These are phyloP conservation scores for Onychomys leucogaster DNA, from an alignment of 2,797 vertebrate genomes.

Conservation along the genomic window DNA sequence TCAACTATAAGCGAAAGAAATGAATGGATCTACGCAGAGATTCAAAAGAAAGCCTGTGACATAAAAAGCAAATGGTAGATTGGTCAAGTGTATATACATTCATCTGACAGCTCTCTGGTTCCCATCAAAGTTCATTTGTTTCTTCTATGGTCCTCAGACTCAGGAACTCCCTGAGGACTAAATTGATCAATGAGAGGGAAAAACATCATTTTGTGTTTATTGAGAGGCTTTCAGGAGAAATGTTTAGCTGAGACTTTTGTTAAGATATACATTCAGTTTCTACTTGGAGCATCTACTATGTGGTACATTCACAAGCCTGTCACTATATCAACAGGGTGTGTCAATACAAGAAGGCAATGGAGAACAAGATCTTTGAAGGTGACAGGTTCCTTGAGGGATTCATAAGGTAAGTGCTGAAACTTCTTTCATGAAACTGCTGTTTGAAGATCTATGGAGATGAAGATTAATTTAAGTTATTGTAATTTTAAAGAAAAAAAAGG, in stretches of 20 bases:
- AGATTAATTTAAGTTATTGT: constrained; percentile 34
- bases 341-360: not conserved
- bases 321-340: not conserved
- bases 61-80: constrained; percentile 49
- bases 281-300: not conserved
- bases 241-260: constrained; percentile 12
- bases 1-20: constrained; percentile 76
- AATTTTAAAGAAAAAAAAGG: constrained; percentile 60
- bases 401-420: constrained; percentile 5
- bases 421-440: constrained; percentile 23
- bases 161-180: not conserved
- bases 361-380: constrained; percentile 5
- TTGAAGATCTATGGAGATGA: not conserved
- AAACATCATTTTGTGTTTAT: constrained; percentile 40
- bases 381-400: not conserved
- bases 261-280: constrained; percentile 33
- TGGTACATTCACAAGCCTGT: not conserved
- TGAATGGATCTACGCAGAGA: constrained; percentile 55
- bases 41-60: constrained; percentile 66
- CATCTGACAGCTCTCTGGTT: constrained; percentile 21
- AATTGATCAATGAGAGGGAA: not conserved
- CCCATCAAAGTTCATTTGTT: constrained; percentile 25
- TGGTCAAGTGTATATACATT: constrained; percentile 35
- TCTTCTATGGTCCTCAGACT: constrained; percentile 39
- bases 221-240: constrained; percentile 8